A percentile compares a stretch with the other conserved stretches of the same genome.
These are phyloP conservation scores for Sparus aurata DNA, from an alignment of 2,797 vertebrate genomes.

Conservation along the genomic window DNA sequence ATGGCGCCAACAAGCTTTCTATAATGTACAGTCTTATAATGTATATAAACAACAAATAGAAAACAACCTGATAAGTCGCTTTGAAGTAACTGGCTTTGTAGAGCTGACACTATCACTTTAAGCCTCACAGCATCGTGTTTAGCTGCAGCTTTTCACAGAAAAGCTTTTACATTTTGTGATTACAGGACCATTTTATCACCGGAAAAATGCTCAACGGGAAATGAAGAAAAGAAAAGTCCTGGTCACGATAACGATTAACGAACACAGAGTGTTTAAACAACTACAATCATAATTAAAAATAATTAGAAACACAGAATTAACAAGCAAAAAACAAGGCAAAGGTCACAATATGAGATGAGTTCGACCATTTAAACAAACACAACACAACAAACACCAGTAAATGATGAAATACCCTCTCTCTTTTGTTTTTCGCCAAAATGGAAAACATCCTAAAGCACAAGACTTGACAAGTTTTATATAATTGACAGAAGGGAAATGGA, in stretches of 20 bases:
- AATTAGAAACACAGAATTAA: neutral
- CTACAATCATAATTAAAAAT: neutral
- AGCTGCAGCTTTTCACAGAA: neutral
- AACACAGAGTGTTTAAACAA: neutral
- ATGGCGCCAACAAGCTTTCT: neutral
- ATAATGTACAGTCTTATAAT: neutral
- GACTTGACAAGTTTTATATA: neutral
- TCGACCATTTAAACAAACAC: neutral
- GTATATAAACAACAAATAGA: neutral
- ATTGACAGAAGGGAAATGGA: constrained; percentile 21
- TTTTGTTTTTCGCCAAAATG: neutral
- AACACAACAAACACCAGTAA: neutral
- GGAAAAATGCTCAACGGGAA: neutral
- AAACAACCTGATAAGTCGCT: neutral
- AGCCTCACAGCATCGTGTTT: neutral
- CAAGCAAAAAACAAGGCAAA: neutral
- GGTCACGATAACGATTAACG: too few relatives aligned
- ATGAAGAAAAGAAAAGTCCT: too few relatives aligned
- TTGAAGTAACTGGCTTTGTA: neutral
- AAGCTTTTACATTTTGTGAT: neutral
- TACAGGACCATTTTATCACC: neutral
- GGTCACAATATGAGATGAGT: neutral
- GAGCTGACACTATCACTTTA: neutral
- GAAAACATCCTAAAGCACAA: constrained; percentile 8
- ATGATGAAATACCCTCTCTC: neutral